Evolutionary conservation across 2,113 vertebrate genomes (phyloP), one percentile per base, ranked within the genome.

Genomic region (Talpa occidentalis): DNA sequence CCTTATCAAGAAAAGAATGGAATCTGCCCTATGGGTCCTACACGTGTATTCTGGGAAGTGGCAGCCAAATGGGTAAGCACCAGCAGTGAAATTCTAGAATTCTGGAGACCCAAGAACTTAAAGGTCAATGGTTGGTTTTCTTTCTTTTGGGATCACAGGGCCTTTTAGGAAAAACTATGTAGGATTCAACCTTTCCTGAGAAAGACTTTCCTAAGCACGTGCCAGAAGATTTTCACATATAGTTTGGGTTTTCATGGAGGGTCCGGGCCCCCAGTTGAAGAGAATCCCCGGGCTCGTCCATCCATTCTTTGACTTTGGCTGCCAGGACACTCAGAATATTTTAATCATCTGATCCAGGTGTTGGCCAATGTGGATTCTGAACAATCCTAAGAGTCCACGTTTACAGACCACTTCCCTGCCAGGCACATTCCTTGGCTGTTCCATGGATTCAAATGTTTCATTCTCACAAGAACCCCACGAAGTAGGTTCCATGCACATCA

Each of bases 1-100:
- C 40, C 70, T 6, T 97, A 95, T 97, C 52, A 91, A 99, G 98
- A 80, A 16, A 9, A 86, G 26, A 94, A 91, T 66, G 1, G 37
- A 21, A 98, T 98, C 88, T 99, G 98, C 92, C 88, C 69, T 10
- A 98, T 78, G 70, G n/a, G n/a, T n/a, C n/a, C 98, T 0, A 0
- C 3, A 1, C 92, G 96, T 11, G 90, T 98, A 21, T 99, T 98
- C 95, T 99, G 98, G 98, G 97, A 96, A 67, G 37, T 62, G 19
- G 91, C 98, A 56, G 99, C 98, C 60, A 96, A 96, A 79, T 96
- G 78, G 93, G 98, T 99, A 97, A 97, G 98, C 96, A 66, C 73
- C 42, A 37, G 37, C 0, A 6, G 3, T 14, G 26, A 67, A 37
- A 22, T 56, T 59, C 16, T 28, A 81, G 94, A 82, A 80, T 35